phyloP scores from a whole-genome alignment of 1,140 invertebrate species.

The Bombus picipes region DNA sequence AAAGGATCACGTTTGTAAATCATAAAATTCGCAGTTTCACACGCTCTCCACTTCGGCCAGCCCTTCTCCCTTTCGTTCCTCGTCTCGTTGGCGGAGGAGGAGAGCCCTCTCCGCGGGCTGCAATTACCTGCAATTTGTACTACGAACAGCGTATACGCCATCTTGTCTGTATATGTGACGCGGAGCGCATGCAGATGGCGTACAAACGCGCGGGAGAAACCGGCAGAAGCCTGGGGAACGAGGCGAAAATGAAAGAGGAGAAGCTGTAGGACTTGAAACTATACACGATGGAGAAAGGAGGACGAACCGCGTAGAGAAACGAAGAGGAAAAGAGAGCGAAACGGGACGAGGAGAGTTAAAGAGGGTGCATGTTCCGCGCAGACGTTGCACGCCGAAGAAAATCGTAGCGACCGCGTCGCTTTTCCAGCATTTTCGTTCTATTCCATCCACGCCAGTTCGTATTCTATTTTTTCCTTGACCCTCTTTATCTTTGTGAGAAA shows the following conservation, averaged over 20 bases:
- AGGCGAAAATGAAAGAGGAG: conserved; percentile 17
- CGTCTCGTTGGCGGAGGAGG: conserved; percentile 8
- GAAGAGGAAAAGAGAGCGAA: background rate
- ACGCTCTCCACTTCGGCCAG: conserved; percentile 65
- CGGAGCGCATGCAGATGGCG: conserved; percentile 43
- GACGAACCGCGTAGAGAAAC: too few species aligned
- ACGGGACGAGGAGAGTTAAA: background rate
- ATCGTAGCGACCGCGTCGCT: background rate
- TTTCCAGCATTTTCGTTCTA: background rate
- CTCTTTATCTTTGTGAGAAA: background rate
- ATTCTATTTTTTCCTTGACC: accelerated
- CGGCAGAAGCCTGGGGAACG: background rate
- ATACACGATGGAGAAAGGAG: background rate
- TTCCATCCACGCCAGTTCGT: background rate
- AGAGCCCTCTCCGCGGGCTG: conserved; percentile 55
- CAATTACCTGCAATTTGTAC: conserved; percentile 78
- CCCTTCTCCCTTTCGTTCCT: conserved; percentile 5
- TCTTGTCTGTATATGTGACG: conserved; percentile 60
- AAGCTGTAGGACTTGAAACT: background rate
- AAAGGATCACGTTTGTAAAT: conserved; percentile 71
- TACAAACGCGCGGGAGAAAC: conserved; percentile 28
- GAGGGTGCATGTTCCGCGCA: background rate
- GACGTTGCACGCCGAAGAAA: background rate
- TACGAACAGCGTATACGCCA: conserved; percentile 71
- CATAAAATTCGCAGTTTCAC: conserved; percentile 78